Base-by-base conservation (phyloP, 2,797 vertebrate genomes). In the Hozukius guyotensis region DNA sequence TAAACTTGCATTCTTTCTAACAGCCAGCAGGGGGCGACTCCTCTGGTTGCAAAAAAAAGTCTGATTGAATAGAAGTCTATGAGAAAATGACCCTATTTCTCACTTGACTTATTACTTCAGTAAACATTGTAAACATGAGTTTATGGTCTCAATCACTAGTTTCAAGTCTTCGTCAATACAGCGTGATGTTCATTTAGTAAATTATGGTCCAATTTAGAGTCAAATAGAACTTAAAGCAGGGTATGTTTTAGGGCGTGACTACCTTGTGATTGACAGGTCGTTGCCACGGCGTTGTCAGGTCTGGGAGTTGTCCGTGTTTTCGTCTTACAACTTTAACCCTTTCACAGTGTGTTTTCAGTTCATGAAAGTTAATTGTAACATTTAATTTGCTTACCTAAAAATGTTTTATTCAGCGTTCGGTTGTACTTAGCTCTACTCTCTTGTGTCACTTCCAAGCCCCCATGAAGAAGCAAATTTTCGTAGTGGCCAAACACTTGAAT, bases 251-350 rank as follows among this genome's bases (percentile, higher is more conserved):
- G 16, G 42, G 0, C 6, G 1, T 46, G 42, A 0, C 38, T 42
- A 42, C 38, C 38, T 42, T 42, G 14, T 3, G 38, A 42, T 42
- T 42, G 38, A 42, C 38, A 42, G 0, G 14, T 42, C 0, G 14
- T 0, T 42, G 0, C 38, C 38, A 42, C 38, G 6, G 16, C 16
- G 1, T 46, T 46, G 0, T 46, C 16, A 0, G 3, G 16, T 46
- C 16, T 46, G 16, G 16, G 16, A 18, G 42, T 18, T 46, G 42
- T 46, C 42, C 16, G 7, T 46, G 42, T 46, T 46, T 46, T 46
- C 42, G 0, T 46, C 6, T 8, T 46, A 46, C 0, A 46, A 18
- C 16, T 46, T 46, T 46, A 46, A 46, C 14, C 42, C 42, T 46
- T 46, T 18, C 42, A 46, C 42, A 18, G 42, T 46, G 42, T 46